Evolutionary conservation across 2,888 invertebrate genomes (phyloP).

Genomic region (Tupiocoris notatus): DNA sequence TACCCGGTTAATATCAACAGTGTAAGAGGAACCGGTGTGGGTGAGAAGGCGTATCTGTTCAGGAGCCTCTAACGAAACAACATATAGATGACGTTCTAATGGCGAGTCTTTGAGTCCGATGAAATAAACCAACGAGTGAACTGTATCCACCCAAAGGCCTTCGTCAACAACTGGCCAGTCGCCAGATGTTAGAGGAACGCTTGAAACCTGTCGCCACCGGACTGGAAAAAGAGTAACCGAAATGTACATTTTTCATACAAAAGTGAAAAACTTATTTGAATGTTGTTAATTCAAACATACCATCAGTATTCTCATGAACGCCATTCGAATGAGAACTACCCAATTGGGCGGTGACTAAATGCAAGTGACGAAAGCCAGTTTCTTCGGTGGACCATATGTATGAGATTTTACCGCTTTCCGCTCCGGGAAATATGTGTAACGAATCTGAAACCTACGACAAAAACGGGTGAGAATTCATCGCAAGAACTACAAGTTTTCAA

Average conservation of each 20-base stretch:
- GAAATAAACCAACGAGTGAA: conserved; percentile 81
- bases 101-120: conserved; percentile 86
- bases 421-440: conserved; percentile 72
- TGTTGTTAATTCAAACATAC: conserved; percentile 5
- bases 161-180: conserved; percentile 91
- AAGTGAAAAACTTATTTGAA: conserved; percentile 3
- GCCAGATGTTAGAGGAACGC: conserved; percentile 75
- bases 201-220: conserved; percentile 28
- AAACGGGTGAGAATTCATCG: too few species aligned
- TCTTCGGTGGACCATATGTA: conserved; percentile 95
- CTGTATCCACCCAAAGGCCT: conserved; percentile 83
- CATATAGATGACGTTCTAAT: conserved; percentile 89
- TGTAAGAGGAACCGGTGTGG: conserved; percentile 79
- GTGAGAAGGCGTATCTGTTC: conserved; percentile 75
- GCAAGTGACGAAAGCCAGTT: conserved; percentile 84
- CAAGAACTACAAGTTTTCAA: too few species aligned
- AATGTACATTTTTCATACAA: too few species aligned
- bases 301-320: conserved; percentile 46
- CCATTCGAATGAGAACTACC: conserved; percentile 43
- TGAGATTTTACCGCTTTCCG: conserved; percentile 55
- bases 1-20: conserved; percentile 76
- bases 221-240: conserved; percentile 24
- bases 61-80: conserved; percentile 70
- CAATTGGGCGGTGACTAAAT: conserved; percentile 63
- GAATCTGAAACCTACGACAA: conserved; percentile 69